Conservation (phyloP, 2,888 invertebrate species). For the Drosophila niveifrons region DNA sequence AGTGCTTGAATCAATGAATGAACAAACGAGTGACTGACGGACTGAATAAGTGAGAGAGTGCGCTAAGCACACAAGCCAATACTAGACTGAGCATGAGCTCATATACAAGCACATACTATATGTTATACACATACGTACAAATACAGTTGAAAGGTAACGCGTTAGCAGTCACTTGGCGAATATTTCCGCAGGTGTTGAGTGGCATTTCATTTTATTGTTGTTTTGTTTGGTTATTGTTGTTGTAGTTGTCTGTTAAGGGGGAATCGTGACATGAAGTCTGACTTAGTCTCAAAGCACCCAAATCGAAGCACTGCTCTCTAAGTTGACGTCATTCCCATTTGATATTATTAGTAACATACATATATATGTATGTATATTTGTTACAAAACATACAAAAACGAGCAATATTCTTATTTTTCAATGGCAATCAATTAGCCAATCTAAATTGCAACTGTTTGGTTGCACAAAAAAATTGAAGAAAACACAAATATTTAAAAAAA, state of each 20-base stretch:
- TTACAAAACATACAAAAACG: background rate
- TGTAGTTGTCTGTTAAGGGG: slow-evolving; percentile 47
- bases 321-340: slow-evolving; percentile 60
- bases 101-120: slow-evolving; percentile 18
- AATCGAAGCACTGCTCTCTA: slow-evolving; percentile 42
- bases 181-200: slow-evolving; percentile 81
- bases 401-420: slow-evolving; percentile 6
- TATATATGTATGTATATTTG: background rate
- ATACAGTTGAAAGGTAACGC: slow-evolving; percentile 55
- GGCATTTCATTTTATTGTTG: slow-evolving; percentile 75
- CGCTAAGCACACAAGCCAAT: slow-evolving; percentile 39
- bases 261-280: slow-evolving; percentile 80
- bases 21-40: slow-evolving; percentile 41
- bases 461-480: slow-evolving; percentile 20
- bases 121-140: slow-evolving; percentile 21
- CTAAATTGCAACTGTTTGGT: slow-evolving; percentile 49
- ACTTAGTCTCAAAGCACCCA: slow-evolving; percentile 64
- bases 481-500: slow-evolving; percentile 55
- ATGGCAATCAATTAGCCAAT: slow-evolving; percentile 52
- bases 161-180: slow-evolving; percentile 69
- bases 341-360: slow-evolving; percentile 13
- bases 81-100: slow-evolving; percentile 27
- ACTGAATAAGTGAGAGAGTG: slow-evolving; percentile 28
- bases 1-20: slow-evolving; percentile 63
- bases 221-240: slow-evolving; percentile 23